These are phyloP conservation scores for Pyrrhia umbra DNA, from an alignment of 2,888 invertebrate genomes.

Conservation along the genomic window DNA sequence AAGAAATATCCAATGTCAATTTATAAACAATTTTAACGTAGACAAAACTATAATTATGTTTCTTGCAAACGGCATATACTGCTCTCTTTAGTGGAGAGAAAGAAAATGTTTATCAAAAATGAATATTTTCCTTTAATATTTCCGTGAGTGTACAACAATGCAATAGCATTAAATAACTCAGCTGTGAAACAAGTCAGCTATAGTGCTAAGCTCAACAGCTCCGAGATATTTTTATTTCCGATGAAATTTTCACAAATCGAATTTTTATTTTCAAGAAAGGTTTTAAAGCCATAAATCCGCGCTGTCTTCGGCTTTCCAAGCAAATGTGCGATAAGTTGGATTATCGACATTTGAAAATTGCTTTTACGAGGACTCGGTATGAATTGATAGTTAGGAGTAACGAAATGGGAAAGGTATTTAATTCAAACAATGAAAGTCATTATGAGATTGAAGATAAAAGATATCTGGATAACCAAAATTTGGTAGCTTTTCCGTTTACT, in stretches of 20 bases:
- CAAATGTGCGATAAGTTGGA: slow-evolving; percentile 49
- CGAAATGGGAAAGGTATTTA: slow-evolving; percentile 20
- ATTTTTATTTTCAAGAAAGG: slow-evolving; percentile 43
- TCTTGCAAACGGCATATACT: too few relatives aligned
- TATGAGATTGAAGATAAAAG: not conserved
- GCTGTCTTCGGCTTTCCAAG: slow-evolving; percentile 48
- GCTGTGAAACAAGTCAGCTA: not conserved
- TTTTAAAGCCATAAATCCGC: slow-evolving; percentile 46
- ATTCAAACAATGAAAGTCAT: slow-evolving; percentile 3
- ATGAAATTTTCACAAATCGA: slow-evolving; percentile 45
- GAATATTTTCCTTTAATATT: not conserved
- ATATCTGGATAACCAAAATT: not conserved
- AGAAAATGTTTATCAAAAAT: not conserved
- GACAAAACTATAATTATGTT: too few relatives aligned
- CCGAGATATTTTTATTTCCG: slow-evolving; percentile 33
- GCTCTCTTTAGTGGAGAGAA: too few relatives aligned
- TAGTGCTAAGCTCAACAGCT: slow-evolving; percentile 9
- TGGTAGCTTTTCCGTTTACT: not conserved
- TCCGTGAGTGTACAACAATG: not conserved
- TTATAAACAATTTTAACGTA: too few relatives aligned
- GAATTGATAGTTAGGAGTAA: slow-evolving; percentile 47
- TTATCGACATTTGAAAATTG: slow-evolving; percentile 51
- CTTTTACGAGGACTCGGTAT: slow-evolving; percentile 31
- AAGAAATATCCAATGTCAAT: too few relatives aligned
- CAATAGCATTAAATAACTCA: slow-evolving; percentile 7